Evolutionary conservation across 2,888 invertebrate genomes (phyloP).

Genomic region (Pyrrhosoma nymphula): DNA sequence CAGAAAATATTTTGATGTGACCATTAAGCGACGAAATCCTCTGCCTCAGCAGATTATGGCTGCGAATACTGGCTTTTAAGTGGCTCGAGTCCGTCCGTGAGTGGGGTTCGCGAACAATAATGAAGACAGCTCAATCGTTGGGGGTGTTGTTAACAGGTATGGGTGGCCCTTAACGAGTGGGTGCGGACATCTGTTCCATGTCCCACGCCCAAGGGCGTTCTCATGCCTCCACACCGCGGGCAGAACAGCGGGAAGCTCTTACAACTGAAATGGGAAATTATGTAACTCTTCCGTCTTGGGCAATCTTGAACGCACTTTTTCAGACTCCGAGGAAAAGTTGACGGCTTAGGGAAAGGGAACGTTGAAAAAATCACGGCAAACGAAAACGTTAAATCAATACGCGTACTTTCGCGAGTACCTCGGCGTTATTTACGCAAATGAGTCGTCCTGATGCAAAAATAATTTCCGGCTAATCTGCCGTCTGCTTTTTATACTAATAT

Average conservation of each 20-base stretch:
- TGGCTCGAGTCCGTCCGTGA: background rate
- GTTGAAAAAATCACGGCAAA: background rate
- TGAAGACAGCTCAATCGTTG: conserved; percentile 33
- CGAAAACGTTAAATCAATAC: no score
- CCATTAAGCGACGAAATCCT: background rate
- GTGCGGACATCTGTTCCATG: background rate
- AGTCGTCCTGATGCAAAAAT: no score
- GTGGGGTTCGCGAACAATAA: background rate
- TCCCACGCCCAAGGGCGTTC: conserved; percentile 56
- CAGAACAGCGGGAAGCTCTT: background rate
- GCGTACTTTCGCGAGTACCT: no score
- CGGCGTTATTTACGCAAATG: no score
- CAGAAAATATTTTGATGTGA: background rate
- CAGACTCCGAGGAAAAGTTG: background rate
- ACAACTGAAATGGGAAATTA: background rate
- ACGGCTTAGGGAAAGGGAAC: background rate
- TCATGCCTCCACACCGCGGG: background rate
- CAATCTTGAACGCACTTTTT: background rate
- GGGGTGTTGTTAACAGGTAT: conserved; percentile 24
- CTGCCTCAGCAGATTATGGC: background rate
- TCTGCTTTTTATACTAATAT: no score
- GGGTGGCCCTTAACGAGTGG: conserved; percentile 42
- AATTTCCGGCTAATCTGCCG: no score
- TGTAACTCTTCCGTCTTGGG: background rate
- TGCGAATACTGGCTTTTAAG: background rate